A percentile compares a stretch with the other conserved stretches of the same genome.
Conservation (phyloP, 2,797 vertebrate species). For the Pangasius djambal region DNA sequence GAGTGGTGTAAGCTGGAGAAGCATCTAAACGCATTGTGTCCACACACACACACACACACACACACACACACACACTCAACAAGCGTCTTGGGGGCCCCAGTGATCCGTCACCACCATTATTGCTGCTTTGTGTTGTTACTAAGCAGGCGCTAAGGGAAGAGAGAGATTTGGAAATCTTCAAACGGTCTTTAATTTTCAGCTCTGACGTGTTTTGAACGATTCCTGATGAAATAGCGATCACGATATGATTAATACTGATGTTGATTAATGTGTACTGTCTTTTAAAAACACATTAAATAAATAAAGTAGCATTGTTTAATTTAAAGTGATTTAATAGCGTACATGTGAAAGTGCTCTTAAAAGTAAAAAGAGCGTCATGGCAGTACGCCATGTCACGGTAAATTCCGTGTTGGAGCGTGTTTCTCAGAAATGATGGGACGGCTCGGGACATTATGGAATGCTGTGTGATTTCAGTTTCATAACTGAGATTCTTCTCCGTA, state of each 20-base stretch:
- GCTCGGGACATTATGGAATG: not conserved
- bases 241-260: not conserved
- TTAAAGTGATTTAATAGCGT: not conserved
- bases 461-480: not conserved
- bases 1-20: not conserved
- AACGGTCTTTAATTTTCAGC: not conserved
- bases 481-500: not conserved
- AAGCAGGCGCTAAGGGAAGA: not conserved
- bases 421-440: too few relatives aligned
- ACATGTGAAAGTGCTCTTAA: not conserved
- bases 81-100: not conserved
- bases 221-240: not conserved
- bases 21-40: not conserved
- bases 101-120: not conserved
- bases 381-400: too few relatives aligned
- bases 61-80: not conserved
- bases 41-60: not conserved
- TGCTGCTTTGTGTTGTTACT: slow-evolving; percentile 5
- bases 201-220: not conserved
- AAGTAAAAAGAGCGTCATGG: not conserved
- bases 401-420: not conserved
- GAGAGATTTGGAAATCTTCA: not conserved
- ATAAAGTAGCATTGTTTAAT: too few relatives aligned
- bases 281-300: not conserved
- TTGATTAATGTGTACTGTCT: not conserved